phyloP scores from a whole-genome alignment of 37 sponge, comb jelly and placozoan species.

The Theonella swinhoei region DNA sequence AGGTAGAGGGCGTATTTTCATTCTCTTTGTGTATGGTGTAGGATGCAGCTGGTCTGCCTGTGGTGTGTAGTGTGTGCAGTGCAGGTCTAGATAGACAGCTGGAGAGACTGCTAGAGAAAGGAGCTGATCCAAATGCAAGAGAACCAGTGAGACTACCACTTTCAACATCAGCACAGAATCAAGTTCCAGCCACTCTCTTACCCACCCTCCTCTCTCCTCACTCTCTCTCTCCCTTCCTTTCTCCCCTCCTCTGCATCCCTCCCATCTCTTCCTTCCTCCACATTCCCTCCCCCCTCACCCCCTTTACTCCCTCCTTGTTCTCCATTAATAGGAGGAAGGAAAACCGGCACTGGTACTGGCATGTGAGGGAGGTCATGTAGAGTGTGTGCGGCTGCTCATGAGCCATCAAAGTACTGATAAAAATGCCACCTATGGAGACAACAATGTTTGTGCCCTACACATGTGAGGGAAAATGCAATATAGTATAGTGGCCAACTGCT shows the following conservation, averaged over 20 bases:
- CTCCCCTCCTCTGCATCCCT: not conserved
- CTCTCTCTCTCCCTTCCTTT: not conserved
- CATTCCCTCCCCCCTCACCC: not conserved
- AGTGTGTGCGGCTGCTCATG: constrained; percentile 74
- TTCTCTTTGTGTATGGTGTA: not conserved
- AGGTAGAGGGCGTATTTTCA: not conserved
- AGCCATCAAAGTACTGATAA: constrained; percentile 47
- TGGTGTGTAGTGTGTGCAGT: constrained; percentile 77
- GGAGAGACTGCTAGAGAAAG: constrained; percentile 72
- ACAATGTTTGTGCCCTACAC: constrained; percentile 60
- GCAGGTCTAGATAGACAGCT: constrained; percentile 56
- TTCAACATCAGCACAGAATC: too few species aligned
- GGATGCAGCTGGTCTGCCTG: constrained; percentile 58
- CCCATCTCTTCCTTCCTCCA: not conserved
- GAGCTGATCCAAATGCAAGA: constrained; percentile 85
- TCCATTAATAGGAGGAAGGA: constrained; percentile 11
- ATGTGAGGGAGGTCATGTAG: constrained; percentile 61
- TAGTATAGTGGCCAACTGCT: too few species aligned
- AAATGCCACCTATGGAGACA: constrained; percentile 45
- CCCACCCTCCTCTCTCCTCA: not conserved
- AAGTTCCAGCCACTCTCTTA: too few species aligned
- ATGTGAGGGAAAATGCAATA: too few species aligned
- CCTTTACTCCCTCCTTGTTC: not conserved
- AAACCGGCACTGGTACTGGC: constrained; percentile 82
- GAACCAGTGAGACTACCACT: constrained; percentile 45